Percentiles rank a stretch among this genome's conserved stretches.
Conservation (phyloP, 2,888 invertebrate genomes). For the Acanthosepion pharaonis region DNA sequence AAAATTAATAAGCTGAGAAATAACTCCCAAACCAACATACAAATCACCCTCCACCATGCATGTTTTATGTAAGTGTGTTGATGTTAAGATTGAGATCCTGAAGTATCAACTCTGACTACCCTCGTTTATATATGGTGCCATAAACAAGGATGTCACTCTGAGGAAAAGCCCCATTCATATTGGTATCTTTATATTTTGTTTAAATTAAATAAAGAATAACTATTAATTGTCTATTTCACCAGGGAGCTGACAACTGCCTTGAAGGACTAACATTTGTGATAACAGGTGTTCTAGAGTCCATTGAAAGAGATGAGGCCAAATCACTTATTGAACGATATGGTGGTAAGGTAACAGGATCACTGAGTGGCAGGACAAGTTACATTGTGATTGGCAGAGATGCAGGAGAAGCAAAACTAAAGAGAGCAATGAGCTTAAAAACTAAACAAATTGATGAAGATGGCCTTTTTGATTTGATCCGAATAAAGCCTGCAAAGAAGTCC, state of each 20-base stretch:
- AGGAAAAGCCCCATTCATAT: neutral
- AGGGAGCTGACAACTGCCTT: constrained; percentile 75
- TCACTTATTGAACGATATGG: constrained; percentile 85
- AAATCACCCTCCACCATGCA: no score
- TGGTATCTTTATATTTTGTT: neutral
- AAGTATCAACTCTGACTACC: no score
- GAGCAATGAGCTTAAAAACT: constrained; percentile 77
- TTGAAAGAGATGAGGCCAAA: constrained; percentile 87
- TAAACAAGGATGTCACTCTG: no score
- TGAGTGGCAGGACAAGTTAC: constrained; percentile 88
- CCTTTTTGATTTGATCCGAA: constrained; percentile 84
- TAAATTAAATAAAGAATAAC: neutral
- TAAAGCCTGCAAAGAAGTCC: constrained; percentile 71
- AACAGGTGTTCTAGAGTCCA: constrained; percentile 90
- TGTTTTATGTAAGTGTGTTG: no score
- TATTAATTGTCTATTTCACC: neutral
- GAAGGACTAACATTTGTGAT: constrained; percentile 77
- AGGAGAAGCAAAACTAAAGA: constrained; percentile 87
- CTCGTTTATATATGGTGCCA: no score
- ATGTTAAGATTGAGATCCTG: no score
- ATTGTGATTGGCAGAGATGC: constrained; percentile 89
- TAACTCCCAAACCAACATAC: no score
- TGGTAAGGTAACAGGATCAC: constrained; percentile 83
- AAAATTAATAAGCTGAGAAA: no score
- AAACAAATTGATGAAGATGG: constrained; percentile 87